Evolutionary conservation across 2,797 vertebrate genomes (phyloP), one percentile per base, ranked within the genome.

Genomic region (Peromyscus melanophrys): DNA sequence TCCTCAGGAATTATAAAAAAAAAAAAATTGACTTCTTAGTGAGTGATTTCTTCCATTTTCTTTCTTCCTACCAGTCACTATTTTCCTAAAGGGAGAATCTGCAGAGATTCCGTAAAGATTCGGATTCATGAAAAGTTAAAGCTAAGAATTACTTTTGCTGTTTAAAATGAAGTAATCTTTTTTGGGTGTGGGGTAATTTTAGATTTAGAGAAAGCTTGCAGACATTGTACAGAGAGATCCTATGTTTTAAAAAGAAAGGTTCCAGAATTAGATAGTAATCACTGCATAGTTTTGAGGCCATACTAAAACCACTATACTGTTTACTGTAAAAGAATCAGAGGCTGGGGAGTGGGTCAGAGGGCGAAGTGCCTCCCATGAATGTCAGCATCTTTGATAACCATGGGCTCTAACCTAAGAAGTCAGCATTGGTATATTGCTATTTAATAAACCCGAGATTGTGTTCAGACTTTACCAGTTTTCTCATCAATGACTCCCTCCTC

Each of bases 71-170:
- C 6, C 11, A 14, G 40, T 34, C 43, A 67, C 65, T 40, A 19
- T 82, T 6, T 91, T 81, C 6, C 10, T 80, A 37, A 91, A 95
- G 14, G 49, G 49, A 69, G 65, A 80, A 17, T 92, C 27, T 57
- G 4, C 29, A 73, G 16, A 37, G 3, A 37, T 61, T 73, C 23
- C 17, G 23, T 76, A 17, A 96, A 77, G 61, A 89, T 17, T 23
- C 61, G 34, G 9, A 55, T 65, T 19, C 89, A 80, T 21, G 55
- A 84, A 92, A 77, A 92, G 34, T 80, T 85, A 55, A 78, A 90
- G 23, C 23, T n/a, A 81, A 16, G 57, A 84, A 71, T 92, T 67
- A n/a, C 43, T 93, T 93, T 94, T 71, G 80, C 37, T 69, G 67
- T 89, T 91, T 65, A 61, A 76, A 82, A 49, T 63, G 19, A 95